These are phyloP conservation scores for Halichondria panicea DNA, from an alignment of 37 sponge, comb jelly and placozoan species.

Conservation along the genomic window DNA sequence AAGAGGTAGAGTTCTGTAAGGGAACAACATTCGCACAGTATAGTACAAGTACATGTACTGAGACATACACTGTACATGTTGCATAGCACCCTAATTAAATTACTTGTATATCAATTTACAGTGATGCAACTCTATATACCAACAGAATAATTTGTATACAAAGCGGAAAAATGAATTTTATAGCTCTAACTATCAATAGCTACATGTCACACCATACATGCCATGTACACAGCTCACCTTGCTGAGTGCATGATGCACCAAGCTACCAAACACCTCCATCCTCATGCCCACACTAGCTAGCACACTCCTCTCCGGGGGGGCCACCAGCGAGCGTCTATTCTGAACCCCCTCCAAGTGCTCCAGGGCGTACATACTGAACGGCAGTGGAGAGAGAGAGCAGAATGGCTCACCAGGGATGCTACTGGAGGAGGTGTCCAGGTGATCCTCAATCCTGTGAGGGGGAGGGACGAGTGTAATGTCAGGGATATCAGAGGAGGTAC, in stretches of 20 bases:
- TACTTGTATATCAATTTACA: background rate
- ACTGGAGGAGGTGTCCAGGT: conserved; percentile 12
- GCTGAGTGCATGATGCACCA: conserved; percentile 50
- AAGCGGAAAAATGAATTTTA: no score
- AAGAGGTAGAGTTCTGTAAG: conserved; percentile 71
- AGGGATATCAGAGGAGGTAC: background rate
- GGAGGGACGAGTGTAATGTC: background rate
- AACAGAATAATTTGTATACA: no score
- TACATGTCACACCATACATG: no score
- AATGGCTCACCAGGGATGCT: conserved; percentile 38
- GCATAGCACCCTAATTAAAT: no score
- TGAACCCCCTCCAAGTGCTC: conserved; percentile 72
- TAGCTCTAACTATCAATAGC: no score
- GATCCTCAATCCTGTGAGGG: background rate
- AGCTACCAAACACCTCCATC: conserved; percentile 62
- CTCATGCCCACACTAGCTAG: conserved; percentile 16
- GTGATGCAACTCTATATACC: background rate
- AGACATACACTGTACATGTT: no score
- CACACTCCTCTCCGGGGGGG: conserved; percentile 40
- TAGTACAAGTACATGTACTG: no score
- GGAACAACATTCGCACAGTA: background rate
- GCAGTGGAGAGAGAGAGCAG: conserved; percentile 44
- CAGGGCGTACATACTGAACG: conserved; percentile 54
- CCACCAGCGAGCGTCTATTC: conserved; percentile 15
- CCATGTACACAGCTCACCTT: conserved; percentile 30